Base-by-base conservation (phyloP, 2,888 invertebrate genomes). In the Plebejus anna region DNA sequence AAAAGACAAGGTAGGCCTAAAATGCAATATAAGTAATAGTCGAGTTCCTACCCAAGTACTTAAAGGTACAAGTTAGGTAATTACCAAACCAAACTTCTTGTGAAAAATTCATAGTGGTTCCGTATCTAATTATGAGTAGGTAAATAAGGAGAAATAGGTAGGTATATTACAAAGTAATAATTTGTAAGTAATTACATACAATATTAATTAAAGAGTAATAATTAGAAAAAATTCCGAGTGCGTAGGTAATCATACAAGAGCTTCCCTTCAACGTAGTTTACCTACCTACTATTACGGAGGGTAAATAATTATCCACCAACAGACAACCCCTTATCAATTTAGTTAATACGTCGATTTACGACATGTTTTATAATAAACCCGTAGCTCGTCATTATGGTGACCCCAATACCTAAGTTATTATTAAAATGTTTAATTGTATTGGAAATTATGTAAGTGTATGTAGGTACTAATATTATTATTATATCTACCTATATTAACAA, bases 261-360 rank as follows among this genome's bases (percentile, higher is more conserved):
- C 51, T 47, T 51, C 51, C 72, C 72, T 72, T 72, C 47, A 47
- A 13, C 16, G 55, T 55, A 88, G 88, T 89, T 32, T 32, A 22
- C 22, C 22, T 22, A 22, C 22, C 22, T 87, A 87, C 86, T 84
- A 89, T 88, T 90, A 92, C 88, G 87, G 89, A 88, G 89, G 91
- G 89, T 83, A 89, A 91, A 91, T 89, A 91, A 91, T 89, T 89
- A 90, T 87, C 89, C 86, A 85, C 87, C 66, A 66, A 66, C 66
- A 66, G 87, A 88, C 86, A 88, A 88, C 89, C 89, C 89, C 90
- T 87, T 88, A 89, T 90, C 90, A 91, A 91, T 91, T 91, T 91
- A 87, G 82, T 84, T 90, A 91, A 92, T 73, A 73, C 28, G 51
- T 73, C 73, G 73, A 16, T 51, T 73, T 32, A 73, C 73, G 28